Conservation (phyloP, 1,140 invertebrate species). For the Drosophila carrolli region DNA sequence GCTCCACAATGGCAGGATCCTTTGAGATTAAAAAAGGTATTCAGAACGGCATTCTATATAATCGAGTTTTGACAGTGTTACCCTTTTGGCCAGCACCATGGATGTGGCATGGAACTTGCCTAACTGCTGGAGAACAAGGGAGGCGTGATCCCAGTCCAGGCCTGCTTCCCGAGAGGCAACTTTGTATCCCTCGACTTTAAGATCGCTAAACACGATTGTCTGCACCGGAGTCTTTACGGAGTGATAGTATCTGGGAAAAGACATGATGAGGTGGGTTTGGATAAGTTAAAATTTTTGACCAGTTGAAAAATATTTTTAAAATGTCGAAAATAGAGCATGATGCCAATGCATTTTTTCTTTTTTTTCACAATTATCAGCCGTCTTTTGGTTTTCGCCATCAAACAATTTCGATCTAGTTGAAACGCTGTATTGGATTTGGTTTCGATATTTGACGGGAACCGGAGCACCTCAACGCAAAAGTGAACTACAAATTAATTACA, state of each 20-base stretch:
- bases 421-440: no score
- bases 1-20: constrained; percentile 64
- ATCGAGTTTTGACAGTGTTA: neutral
- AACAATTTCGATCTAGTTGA: no score
- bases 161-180: constrained; percentile 70
- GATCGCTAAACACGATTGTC: constrained; percentile 79
- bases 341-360: no score
- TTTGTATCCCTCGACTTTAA: constrained; percentile 66
- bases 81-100: constrained; percentile 75
- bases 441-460: no score
- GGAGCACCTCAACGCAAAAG: no score
- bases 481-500: no score
- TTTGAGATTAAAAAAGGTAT: neutral
- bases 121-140: constrained; percentile 66
- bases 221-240: constrained; percentile 69
- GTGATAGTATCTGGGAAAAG: constrained; percentile 84
- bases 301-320: no score
- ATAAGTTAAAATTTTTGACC: no score
- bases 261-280: neutral
- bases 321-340: no score
- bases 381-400: no score
- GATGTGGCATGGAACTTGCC: constrained; percentile 80
- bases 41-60: neutral
- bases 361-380: no score
- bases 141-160: constrained; percentile 70